phyloP scores from a whole-genome alignment of 1,140 invertebrate species.

The Papilio polytes region DNA sequence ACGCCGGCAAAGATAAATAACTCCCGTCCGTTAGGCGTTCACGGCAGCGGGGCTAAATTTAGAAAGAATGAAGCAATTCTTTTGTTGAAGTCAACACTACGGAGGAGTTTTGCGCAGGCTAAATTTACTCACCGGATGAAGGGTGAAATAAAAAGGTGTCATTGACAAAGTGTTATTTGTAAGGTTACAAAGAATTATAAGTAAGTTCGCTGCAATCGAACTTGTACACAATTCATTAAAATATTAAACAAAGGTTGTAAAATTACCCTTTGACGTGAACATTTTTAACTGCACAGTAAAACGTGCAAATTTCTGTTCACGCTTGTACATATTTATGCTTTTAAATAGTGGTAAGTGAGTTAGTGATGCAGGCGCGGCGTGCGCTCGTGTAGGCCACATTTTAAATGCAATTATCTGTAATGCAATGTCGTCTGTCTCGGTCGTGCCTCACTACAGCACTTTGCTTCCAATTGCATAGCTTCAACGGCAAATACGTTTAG shows the following conservation, averaged over 20 bases:
- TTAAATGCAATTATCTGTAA: slow-evolving; percentile 61
- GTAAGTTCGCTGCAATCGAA: neutral
- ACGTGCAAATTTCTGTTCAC: slow-evolving; percentile 3
- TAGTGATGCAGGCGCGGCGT: slow-evolving; percentile 46
- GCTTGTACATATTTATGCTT: slow-evolving; percentile 45
- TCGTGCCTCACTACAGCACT: slow-evolving; percentile 33
- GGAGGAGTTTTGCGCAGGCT: slow-evolving; percentile 21
- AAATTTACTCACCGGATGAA: slow-evolving; percentile 33
- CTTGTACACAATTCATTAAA: neutral
- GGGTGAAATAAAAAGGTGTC: slow-evolving; percentile 13
- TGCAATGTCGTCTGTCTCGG: slow-evolving; percentile 45
- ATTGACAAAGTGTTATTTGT: neutral
- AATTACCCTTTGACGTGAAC: slow-evolving; percentile 21
- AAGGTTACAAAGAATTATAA: neutral
- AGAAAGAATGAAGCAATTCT: slow-evolving; percentile 70
- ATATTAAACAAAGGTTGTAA: neutral
- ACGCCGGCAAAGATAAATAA: slow-evolving; percentile 73
- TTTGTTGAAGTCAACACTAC: slow-evolving; percentile 51
- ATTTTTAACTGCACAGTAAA: slow-evolving; percentile 24
- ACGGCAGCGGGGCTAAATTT: slow-evolving; percentile 56
- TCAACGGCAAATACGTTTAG: slow-evolving; percentile 36
- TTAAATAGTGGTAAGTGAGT: slow-evolving; percentile 60
- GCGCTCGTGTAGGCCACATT: slow-evolving; percentile 47
- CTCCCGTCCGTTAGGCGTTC: slow-evolving; percentile 53
- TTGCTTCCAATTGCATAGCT: slow-evolving; percentile 42